A percentile compares a stretch with the other conserved stretches of the same genome.
Conservation (phyloP, 2,113 vertebrate species). For the Acrocephalus kingi region DNA sequence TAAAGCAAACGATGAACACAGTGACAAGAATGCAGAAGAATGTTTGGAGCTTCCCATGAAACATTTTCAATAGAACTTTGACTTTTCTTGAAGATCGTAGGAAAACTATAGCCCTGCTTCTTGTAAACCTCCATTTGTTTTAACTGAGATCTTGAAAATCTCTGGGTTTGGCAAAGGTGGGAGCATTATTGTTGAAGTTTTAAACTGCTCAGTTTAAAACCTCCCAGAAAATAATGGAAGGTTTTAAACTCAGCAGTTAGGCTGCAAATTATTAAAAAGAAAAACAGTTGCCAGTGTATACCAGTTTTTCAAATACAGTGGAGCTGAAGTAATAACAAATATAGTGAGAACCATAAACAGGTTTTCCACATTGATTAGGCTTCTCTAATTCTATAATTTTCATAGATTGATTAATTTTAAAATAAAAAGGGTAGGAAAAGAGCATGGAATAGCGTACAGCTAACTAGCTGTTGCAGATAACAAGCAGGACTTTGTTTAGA, state of each 20-base stretch:
- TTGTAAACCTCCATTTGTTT: background rate
- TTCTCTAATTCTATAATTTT: background rate
- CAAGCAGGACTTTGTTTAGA: background rate
- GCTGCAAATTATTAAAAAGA: background rate
- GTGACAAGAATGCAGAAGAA: background rate
- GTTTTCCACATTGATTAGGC: background rate
- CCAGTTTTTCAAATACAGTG: background rate
- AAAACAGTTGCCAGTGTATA: background rate
- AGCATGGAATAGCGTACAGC: background rate
- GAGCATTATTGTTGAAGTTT: background rate
- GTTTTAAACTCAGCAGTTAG: background rate
- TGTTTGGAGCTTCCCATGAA: background rate
- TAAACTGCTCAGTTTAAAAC: background rate
- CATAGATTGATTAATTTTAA: background rate
- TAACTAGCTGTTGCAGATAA: background rate
- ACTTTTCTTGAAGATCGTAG: background rate
- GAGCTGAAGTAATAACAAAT: background rate
- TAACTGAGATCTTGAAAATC: background rate
- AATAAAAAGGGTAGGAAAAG: background rate
- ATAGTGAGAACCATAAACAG: background rate
- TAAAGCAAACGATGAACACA: background rate
- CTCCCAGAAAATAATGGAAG: too few species aligned
- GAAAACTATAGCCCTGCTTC: background rate
- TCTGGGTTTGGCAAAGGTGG: background rate
- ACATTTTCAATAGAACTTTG: background rate